Evolutionary conservation across 2,888 invertebrate species (phyloP), one percentile per base, ranked within the genome.

Genomic region (Bombylius major): DNA sequence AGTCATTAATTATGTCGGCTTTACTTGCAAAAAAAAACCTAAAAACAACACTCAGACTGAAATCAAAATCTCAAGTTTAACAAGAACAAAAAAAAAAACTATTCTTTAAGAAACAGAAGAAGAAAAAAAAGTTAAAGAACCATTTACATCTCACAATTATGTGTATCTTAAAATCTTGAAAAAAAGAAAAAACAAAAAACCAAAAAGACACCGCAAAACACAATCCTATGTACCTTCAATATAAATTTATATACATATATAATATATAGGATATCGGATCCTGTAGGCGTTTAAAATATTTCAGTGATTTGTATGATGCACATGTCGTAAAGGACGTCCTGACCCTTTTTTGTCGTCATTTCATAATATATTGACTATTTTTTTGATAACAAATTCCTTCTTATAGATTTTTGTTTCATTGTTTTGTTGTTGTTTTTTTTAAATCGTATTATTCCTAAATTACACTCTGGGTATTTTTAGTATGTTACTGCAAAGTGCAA

Each of bases 251-350:
- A 23, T 23, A 23, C 23, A 23, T 23, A 23, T 23, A 23, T 23
- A 23, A 2, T 2, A 23, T 23, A 23, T 23, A 23, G 23, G 23
- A 23, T 23, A 23, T 54, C 54, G 54, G 50, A 54, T 54, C 49
- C 54, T 54, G 54, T 54, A 54, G 54, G 54, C 54, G 54, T 54
- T 54, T 44, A 14, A 46, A 54, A 48, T 54, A 54, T 54, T 23
- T 23, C 45, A 33, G 50, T 49, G 54, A 54, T 54, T 54, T 54
- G 54, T 54, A 34, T 44, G 50, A 31, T 50, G 54, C 54, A 54
- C 50, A 54, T 54, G 54, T 54, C 50, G 54, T 54, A 54, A 32
- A 50, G 49, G 42, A 54, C 50, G 54, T 54, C 54, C 54, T 54
- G 50, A 14, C 33, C 32, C 49, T 54, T 54, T 54, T 54, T 50